Conservation (phyloP, 92 coral and sea anemone species). For the Phenganax stokvisi region DNA sequence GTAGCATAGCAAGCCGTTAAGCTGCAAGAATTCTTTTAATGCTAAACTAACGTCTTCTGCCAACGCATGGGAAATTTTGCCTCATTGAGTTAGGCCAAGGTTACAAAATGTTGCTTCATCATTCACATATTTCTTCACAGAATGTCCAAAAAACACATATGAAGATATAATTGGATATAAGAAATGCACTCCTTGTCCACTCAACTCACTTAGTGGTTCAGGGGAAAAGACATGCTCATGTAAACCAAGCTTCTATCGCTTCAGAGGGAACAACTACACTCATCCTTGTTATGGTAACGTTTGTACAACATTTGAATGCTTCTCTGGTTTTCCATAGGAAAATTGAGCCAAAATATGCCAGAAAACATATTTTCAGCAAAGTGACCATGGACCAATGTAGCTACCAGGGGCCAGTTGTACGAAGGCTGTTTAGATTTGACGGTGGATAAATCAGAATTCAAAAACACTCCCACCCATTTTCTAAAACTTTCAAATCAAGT, state of each 20-base stretch:
- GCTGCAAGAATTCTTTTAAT: too few species aligned
- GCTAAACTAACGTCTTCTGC: too few species aligned
- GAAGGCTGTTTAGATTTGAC: too few species aligned
- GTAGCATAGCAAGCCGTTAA: too few species aligned
- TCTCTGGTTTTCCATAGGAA: background rate
- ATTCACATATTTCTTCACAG: slow-evolving; percentile 29
- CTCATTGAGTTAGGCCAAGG: too few species aligned
- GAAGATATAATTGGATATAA: slow-evolving; percentile 49
- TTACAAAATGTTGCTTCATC: too few species aligned
- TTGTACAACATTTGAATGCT: too few species aligned
- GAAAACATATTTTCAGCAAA: background rate
- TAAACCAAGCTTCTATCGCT: slow-evolving; percentile 41
- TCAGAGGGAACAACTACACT: slow-evolving; percentile 22
- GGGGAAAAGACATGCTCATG: slow-evolving; percentile 56
- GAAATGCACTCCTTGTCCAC: slow-evolving; percentile 56
- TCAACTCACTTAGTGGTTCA: slow-evolving; percentile 31
- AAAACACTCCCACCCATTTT: too few species aligned
- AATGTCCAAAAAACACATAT: slow-evolving; percentile 49
- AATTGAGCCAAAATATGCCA: background rate
- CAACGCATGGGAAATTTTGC: too few species aligned
- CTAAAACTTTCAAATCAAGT: too few species aligned
- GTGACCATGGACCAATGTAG: too few species aligned
- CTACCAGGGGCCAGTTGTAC: background rate
- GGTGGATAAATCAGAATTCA: too few species aligned
- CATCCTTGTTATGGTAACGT: slow-evolving; percentile 35